Percentiles rank a stretch among this genome's conserved stretches.
Conservation (phyloP, 2,113 vertebrate genomes). For the Lophotis ruficrista region DNA sequence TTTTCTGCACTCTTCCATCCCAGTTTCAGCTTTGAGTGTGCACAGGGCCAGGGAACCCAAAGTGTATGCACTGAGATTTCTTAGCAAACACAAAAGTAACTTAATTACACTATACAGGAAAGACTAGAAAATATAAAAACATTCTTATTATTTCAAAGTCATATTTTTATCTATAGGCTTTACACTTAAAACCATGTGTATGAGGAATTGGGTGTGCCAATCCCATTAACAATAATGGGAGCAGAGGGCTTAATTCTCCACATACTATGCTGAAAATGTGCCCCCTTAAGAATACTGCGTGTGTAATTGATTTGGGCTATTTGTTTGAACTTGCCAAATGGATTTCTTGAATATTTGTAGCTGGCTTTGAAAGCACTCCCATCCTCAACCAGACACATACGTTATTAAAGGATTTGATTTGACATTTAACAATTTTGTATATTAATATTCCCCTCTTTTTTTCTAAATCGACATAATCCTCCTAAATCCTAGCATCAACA, state of each 20-base stretch:
- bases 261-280: constrained; percentile 54
- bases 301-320: constrained; percentile 71
- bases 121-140: constrained; percentile 24
- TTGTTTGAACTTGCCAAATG: constrained; percentile 78
- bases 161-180: constrained; percentile 27
- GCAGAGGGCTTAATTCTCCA: constrained; percentile 52
- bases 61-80: background rate
- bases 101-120: background rate
- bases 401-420: constrained; percentile 80
- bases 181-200: constrained; percentile 9
- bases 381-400: constrained; percentile 71
- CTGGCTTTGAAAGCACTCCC: constrained; percentile 74
- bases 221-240: constrained; percentile 44
- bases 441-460: constrained; percentile 79
- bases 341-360: constrained; percentile 77
- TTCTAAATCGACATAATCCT: constrained; percentile 74
- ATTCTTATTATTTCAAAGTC: constrained; percentile 24
- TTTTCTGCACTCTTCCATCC: background rate
- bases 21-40: background rate
- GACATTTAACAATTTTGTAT: constrained; percentile 80
- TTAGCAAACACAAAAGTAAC: background rate
- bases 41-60: background rate
- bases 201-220: constrained; percentile 48
- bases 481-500: constrained; percentile 77
- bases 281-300: constrained; percentile 45